phyloP scores from a whole-genome alignment of 1,140 invertebrate species.

The Hyles vespertilio region DNA sequence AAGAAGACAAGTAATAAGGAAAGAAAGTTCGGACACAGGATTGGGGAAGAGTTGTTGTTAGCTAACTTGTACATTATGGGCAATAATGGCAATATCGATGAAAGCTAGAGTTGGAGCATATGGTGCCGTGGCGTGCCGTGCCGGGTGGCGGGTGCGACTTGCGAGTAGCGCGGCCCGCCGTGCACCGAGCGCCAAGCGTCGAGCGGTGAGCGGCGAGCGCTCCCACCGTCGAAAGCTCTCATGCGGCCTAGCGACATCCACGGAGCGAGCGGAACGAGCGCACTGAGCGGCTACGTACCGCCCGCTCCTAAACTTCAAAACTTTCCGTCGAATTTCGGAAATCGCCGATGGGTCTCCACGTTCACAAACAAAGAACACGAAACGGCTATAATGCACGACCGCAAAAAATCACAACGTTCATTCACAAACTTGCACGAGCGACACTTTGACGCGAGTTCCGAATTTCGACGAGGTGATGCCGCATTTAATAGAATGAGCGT shows the following conservation, averaged over 20 bases:
- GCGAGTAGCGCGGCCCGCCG: slow-evolving; percentile 31
- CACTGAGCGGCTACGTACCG: slow-evolving; percentile 35
- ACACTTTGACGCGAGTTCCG: slow-evolving; percentile 69
- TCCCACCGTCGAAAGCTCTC: slow-evolving; percentile 54
- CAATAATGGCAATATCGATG: slow-evolving; percentile 42
- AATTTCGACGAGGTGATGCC: slow-evolving; percentile 55
- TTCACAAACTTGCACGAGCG: slow-evolving; percentile 69
- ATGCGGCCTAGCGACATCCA: slow-evolving; percentile 40
- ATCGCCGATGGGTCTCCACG: slow-evolving; percentile 40
- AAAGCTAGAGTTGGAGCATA: slow-evolving; percentile 37
- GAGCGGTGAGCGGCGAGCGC: slow-evolving; percentile 35
- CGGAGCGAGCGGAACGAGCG: slow-evolving; percentile 37
- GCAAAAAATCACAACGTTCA: slow-evolving; percentile 46
- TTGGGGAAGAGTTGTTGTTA: slow-evolving; percentile 49
- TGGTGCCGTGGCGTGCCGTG: slow-evolving; percentile 5
- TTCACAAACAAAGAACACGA: slow-evolving; percentile 45
- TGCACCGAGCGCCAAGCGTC: slow-evolving; percentile 35
- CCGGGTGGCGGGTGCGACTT: slow-evolving; percentile 21
- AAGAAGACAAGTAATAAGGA: slow-evolving; percentile 17
- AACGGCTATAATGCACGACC: slow-evolving; percentile 23
- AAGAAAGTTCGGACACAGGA: slow-evolving; percentile 41
- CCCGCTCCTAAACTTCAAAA: slow-evolving; percentile 46
- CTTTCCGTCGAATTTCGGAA: slow-evolving; percentile 69
- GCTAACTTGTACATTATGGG: slow-evolving; percentile 52
- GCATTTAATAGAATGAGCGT: slow-evolving; percentile 64